Percentiles rank a stretch among this genome's conserved stretches.
phyloP scores from a whole-genome alignment of 2,797 vertebrate species.

The Lutjanus campechanus region DNA sequence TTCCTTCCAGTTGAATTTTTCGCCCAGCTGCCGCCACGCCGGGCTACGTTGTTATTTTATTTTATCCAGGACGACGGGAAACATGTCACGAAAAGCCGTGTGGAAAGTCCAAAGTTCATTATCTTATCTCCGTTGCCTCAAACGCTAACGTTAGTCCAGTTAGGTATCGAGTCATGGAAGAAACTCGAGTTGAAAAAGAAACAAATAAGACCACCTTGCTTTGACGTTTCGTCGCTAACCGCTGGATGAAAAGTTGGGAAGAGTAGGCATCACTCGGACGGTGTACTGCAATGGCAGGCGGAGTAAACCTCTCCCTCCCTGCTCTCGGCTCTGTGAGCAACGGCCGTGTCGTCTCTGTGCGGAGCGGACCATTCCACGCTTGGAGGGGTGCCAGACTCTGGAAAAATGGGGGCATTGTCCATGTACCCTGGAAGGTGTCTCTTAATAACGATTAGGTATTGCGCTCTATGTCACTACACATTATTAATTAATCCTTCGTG shows the following conservation, averaged over 20 bases:
- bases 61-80: slow-evolving; percentile 80
- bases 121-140: slow-evolving; percentile 74
- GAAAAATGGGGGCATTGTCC: slow-evolving; percentile 36
- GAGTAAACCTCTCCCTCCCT: slow-evolving; percentile 71
- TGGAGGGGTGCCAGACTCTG: slow-evolving; percentile 47
- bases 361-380: slow-evolving; percentile 77
- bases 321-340: slow-evolving; percentile 74
- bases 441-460: accelerated
- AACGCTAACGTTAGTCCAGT: slow-evolving; percentile 56
- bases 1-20: slow-evolving; percentile 65
- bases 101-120: slow-evolving; percentile 88
- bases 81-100: slow-evolving; percentile 84
- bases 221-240: slow-evolving; percentile 61
- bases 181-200: slow-evolving; percentile 24
- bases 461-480: accelerated
- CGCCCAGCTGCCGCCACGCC: slow-evolving; percentile 88
- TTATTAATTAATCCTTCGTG: accelerated
- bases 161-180: slow-evolving; percentile 61
- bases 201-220: slow-evolving; percentile 31
- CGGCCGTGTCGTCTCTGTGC: slow-evolving; percentile 83
- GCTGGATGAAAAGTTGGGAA: slow-evolving; percentile 78
- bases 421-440: accelerated
- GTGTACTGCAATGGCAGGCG: slow-evolving; percentile 77
- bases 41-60: slow-evolving; percentile 85
- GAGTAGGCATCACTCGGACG: slow-evolving; percentile 71